Conservation (phyloP, 2,113 vertebrate genomes). For the Clupea harengus region DNA sequence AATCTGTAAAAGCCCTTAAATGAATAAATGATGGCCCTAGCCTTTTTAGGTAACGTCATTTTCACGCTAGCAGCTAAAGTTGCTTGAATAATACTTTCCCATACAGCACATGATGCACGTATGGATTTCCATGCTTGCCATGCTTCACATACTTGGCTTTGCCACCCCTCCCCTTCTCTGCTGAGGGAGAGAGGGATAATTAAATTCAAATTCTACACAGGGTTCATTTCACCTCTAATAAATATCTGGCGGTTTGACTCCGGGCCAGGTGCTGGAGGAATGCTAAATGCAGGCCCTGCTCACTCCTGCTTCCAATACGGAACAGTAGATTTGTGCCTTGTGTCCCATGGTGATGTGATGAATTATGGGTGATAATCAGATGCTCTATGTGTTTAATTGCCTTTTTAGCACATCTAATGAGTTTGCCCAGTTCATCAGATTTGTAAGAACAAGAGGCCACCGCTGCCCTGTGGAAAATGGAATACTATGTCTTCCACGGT, state of each 20-base stretch:
- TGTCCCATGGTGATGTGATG: slow-evolving; percentile 5
- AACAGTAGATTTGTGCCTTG: slow-evolving; percentile 9
- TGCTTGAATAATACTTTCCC: slow-evolving; percentile 36
- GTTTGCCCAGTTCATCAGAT: background rate
- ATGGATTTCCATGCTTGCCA: slow-evolving; percentile 35
- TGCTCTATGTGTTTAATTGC: background rate
- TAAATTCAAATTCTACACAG: slow-evolving; percentile 27
- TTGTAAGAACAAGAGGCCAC: background rate
- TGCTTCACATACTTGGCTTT: slow-evolving; percentile 25
- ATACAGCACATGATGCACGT: slow-evolving; percentile 33
- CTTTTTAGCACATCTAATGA: slow-evolving; percentile 6
- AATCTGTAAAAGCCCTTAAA: slow-evolving; percentile 34
- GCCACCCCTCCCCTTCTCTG: background rate
- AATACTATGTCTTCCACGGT: slow-evolving; percentile 1
- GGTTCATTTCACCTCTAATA: slow-evolving; percentile 24
- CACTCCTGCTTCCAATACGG: background rate
- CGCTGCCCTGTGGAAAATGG: background rate
- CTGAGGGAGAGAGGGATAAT: slow-evolving; percentile 23
- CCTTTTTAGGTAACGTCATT: slow-evolving; percentile 46
- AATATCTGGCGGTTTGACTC: slow-evolving; percentile 8
- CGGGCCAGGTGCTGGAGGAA: background rate
- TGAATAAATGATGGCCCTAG: slow-evolving; percentile 28
- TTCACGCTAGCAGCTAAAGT: slow-evolving; percentile 36
- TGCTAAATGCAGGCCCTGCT: background rate
- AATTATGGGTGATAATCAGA: background rate